Base-by-base conservation (phyloP, 2,888 invertebrate species). In the Hypselothyrea guttata region DNA sequence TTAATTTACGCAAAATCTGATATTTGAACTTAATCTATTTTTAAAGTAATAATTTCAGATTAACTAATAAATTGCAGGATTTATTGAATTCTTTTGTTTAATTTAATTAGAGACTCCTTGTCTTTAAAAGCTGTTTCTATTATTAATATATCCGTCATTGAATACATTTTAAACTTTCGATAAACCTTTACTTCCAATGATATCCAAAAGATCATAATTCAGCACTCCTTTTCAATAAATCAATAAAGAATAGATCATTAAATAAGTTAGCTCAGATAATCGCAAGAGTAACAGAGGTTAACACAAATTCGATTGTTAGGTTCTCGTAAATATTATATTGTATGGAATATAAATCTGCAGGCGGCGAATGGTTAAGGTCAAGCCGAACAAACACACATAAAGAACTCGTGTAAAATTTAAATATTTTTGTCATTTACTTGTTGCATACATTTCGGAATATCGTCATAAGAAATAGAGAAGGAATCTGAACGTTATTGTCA, bases 351-450 rank as follows among this genome's bases (percentile, higher is more conserved):
- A 38, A 37, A 40, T 12, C 47, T 27, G 31, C 34, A 12, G 16
- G 33, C 28, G 45, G 22, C 34, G 15, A 46, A n/a, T 42, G 55
- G 66, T 48, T 71, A 70, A 70, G 69, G 69, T 70, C 69, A 70
- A 53, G 46, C 28, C n/a, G 30, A 61, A 61, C 47, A 48, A 65
- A 52, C 22, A 48, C 44, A 34, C 68, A 74, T 81, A 61, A 73
- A 71, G 33, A 18, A 52, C 40, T 53, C 54, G 52, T 53, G 51
- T 63, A 73, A 84, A 65, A 84, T 81, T 78, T 84, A 74, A 84
- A 78, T 84, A 78, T 51, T 81, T 83, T 74, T 71, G 71, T 74
- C 60, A 66, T 77, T 72, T 63, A 46, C 40, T 22, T 38, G 18
- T 34, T 40, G 35, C 41, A 61, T 58, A 44, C 30, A 45, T 58